phyloP scores from a whole-genome alignment of 2,888 invertebrate genomes.

The Orthosia cruda region DNA sequence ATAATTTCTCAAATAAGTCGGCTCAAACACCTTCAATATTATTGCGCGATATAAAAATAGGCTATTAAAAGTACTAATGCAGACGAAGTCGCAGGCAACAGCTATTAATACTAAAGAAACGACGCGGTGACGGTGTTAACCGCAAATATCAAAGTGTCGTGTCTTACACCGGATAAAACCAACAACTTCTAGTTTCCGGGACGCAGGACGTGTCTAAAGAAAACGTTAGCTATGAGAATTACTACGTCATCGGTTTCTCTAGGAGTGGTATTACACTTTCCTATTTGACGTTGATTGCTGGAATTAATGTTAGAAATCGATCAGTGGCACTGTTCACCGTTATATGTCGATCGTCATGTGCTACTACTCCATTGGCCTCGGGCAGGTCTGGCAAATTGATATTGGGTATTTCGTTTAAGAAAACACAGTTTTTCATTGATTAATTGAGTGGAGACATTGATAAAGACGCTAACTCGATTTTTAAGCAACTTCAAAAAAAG shows the following conservation, averaged over 20 bases:
- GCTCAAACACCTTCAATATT: too few species aligned
- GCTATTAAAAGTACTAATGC: too few species aligned
- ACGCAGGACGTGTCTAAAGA: conserved; percentile 30
- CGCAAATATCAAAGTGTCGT: conserved; percentile 12
- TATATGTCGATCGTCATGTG: not conserved
- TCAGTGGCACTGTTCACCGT: not conserved
- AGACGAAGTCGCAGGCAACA: too few species aligned
- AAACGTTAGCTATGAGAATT: conserved; percentile 32
- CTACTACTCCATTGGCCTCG: too few species aligned
- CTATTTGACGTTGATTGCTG: not conserved
- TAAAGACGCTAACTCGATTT: too few species aligned
- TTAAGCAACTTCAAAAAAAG: too few species aligned
- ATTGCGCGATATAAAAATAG: too few species aligned
- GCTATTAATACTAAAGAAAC: conserved; percentile 3
- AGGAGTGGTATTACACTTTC: not conserved
- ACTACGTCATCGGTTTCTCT: conserved; percentile 21
- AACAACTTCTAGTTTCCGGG: conserved; percentile 32
- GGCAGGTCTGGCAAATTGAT: too few species aligned
- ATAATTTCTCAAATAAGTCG: too few species aligned
- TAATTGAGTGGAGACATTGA: too few species aligned
- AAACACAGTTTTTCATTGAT: too few species aligned
- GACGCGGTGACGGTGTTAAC: not conserved
- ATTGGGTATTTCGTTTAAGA: too few species aligned
- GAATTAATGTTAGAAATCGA: not conserved
- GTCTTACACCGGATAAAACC: conserved; percentile 8